phyloP scores from a whole-genome alignment of 92 coral and sea anemone species.

The Nematostella vectensis region DNA sequence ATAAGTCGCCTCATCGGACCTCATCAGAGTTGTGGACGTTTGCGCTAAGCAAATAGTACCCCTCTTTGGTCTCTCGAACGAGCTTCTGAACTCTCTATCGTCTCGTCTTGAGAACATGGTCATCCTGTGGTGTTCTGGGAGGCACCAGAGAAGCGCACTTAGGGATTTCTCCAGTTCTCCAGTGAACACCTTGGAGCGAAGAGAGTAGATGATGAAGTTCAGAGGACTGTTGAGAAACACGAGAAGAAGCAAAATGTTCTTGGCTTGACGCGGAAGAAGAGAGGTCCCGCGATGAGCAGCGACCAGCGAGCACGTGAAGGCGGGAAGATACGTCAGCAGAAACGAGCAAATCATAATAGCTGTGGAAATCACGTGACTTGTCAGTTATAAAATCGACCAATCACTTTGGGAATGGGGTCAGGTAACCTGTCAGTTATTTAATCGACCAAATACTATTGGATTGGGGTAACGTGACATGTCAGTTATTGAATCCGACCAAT shows the following conservation, averaged over 20 bases:
- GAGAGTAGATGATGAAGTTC: slow-evolving; percentile 36
- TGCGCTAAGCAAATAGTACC: no score
- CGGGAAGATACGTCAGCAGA: slow-evolving; percentile 29
- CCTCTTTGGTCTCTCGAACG: no score
- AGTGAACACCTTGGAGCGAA: slow-evolving; percentile 29
- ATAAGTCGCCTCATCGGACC: no score
- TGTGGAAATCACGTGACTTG: slow-evolving; percentile 4
- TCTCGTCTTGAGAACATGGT: no score
- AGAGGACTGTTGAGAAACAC: slow-evolving; percentile 32
- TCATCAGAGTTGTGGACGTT: no score
- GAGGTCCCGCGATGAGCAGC: slow-evolving; percentile 19
- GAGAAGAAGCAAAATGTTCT: neutral
- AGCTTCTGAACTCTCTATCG: no score
- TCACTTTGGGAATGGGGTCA: no score
- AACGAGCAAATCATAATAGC: slow-evolving; percentile 46
- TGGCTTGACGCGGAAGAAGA: slow-evolving; percentile 15
- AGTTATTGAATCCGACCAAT: no score
- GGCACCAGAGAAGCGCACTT: neutral
- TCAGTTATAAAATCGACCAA: neutral
- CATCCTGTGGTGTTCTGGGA: neutral
- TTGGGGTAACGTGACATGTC: no score
- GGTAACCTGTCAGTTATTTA: no score
- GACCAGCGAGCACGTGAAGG: slow-evolving; percentile 9
- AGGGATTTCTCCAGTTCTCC: slow-evolving; percentile 6
- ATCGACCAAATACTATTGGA: no score